Evolutionary conservation across 2,888 invertebrate genomes (phyloP).

Genomic region (Eupithecia abbreviata): DNA sequence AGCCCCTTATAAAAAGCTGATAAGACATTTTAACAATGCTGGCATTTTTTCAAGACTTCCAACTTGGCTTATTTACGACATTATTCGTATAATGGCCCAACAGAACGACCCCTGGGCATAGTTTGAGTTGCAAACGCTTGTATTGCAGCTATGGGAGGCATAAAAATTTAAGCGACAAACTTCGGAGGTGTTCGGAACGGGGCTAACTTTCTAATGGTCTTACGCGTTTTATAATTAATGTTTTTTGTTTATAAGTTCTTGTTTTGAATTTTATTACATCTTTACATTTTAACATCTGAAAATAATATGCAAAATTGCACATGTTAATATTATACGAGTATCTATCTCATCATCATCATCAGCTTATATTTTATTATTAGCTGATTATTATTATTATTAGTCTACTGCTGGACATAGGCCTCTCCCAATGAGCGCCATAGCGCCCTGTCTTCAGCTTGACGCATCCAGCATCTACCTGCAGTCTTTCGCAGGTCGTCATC

Average conservation of each 20-base stretch:
- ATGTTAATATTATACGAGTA: neutral
- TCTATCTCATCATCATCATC: neutral
- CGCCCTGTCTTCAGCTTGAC: no score
- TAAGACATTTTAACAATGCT: conserved; percentile 30
- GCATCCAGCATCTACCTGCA: no score
- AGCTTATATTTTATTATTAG: no score
- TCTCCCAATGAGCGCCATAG: no score
- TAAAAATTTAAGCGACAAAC: conserved; percentile 73
- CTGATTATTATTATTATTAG: no score
- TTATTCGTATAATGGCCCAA: conserved; percentile 70
- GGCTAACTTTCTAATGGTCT: conserved; percentile 54
- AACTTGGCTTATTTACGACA: conserved; percentile 68
- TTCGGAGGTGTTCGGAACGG: conserved; percentile 58
- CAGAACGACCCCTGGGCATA: conserved; percentile 68
- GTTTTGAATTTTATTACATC: conserved; percentile 4
- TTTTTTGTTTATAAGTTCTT: conserved; percentile 33
- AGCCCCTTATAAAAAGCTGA: conserved; percentile 20
- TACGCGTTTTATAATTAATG: conserved; percentile 53
- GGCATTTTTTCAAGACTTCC: conserved; percentile 54
- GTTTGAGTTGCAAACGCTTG: conserved; percentile 71
- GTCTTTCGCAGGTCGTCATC: no score
- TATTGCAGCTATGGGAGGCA: conserved; percentile 77
- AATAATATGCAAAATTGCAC: neutral
- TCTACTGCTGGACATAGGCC: no score
- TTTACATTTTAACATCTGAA: neutral